Percentiles rank a stretch among this genome's conserved stretches.
Evolutionary conservation across 2,888 invertebrate species (phyloP).

Genomic region (Ctena decussata): DNA sequence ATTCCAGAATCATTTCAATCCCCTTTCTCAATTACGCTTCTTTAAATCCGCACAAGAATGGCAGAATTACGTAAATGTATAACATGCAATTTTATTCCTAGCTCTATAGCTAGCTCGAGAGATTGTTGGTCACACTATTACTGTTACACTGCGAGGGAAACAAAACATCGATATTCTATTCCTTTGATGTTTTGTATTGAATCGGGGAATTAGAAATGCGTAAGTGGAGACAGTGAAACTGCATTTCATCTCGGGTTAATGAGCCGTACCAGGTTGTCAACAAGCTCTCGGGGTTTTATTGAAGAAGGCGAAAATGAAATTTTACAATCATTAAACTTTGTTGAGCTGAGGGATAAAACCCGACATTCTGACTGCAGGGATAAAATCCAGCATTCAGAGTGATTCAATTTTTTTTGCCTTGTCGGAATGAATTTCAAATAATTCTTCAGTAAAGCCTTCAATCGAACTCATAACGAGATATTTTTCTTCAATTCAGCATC

Average conservation of each 20-base stretch:
- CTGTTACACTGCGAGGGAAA: background rate
- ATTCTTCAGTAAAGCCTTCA: too few species aligned
- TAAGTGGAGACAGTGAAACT: background rate
- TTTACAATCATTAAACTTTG: constrained; percentile 3
- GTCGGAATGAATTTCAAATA: too few species aligned
- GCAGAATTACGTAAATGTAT: background rate
- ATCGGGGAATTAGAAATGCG: constrained; percentile 2
- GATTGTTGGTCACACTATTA: background rate
- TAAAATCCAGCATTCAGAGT: background rate
- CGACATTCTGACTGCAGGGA: background rate
- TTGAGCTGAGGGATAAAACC: background rate
- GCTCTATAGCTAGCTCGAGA: too few species aligned
- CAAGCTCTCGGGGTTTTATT: constrained; percentile 3
- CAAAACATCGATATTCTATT: constrained; percentile 5
- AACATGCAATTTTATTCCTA: background rate
- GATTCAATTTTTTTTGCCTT: too few species aligned
- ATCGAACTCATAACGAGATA: too few species aligned
- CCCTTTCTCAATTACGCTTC: too few species aligned
- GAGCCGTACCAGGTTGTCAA: background rate
- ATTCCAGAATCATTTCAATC: too few species aligned
- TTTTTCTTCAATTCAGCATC: too few species aligned
- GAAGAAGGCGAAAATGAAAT: constrained; percentile 3
- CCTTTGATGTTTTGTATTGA: constrained; percentile 16
- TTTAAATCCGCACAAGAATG: background rate
- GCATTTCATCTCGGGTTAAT: background rate